Evolutionary conservation across 2,888 invertebrate species (phyloP).

Genomic region (Tenodera sinensis): DNA sequence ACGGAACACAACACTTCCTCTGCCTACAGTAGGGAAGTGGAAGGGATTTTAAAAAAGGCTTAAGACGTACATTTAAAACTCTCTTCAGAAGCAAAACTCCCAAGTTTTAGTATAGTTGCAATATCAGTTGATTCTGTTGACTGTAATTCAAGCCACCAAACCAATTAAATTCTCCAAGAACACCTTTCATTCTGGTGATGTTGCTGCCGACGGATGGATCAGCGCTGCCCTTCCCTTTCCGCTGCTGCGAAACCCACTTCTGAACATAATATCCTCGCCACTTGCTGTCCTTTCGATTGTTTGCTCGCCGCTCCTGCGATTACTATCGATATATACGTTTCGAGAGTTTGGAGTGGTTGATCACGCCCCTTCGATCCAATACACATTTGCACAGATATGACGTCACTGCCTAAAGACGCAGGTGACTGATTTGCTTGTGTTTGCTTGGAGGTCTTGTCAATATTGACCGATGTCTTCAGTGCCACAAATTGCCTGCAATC

Average conservation of each 20-base stretch:
- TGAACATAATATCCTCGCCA: not conserved
- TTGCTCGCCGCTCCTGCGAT: not conserved
- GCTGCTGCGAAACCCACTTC: not conserved
- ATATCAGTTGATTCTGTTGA: no score
- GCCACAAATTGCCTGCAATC: not conserved
- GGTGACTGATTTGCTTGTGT: not conserved
- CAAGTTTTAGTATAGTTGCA: no score
- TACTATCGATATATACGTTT: not conserved
- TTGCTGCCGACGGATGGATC: no score
- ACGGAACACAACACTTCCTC: no score
- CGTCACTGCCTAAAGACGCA: not conserved
- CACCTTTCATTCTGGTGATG: not conserved
- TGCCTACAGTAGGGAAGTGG: no score
- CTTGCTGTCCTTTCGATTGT: not conserved
- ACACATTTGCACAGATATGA: not conserved
- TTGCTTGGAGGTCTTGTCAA: not conserved
- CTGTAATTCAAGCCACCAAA: no score
- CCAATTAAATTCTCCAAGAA: no score
- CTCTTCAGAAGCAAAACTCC: no score
- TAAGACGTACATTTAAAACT: no score
- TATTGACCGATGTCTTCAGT: not conserved
- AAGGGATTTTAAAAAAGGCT: no score
- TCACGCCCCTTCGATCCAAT: not conserved
- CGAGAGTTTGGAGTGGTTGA: not conserved
- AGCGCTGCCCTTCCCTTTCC: not conserved